Base-by-base conservation (phyloP, 2,797 vertebrate species). In the Glyptemys insculpta region DNA sequence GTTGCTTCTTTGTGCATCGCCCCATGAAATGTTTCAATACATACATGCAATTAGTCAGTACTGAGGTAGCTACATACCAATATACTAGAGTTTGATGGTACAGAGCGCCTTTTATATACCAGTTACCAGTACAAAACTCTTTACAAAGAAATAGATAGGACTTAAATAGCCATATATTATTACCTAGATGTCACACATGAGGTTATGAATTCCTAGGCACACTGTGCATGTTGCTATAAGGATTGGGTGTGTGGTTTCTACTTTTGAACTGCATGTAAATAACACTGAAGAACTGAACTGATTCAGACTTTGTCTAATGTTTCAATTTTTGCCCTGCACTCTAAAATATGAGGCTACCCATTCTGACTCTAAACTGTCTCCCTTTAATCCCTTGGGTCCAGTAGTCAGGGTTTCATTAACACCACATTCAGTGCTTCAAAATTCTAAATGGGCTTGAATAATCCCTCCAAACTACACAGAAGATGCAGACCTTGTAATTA, bases 391-490 rank as follows among this genome's bases (percentile, higher is more conserved):
- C 37, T 21, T 56, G 44, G 18, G 21, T 31, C n/a, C 10, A 85
- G n/a, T 1, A 21, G 18, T 34, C 18, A 57, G 15, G 41, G 25
- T 74, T 82, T 82, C 54, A 82, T 56, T 59, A 57, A 31, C n/a
- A 41, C 41, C 27, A n/a, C 7, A 44, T 29, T 56, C 47, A 29
- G 29, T 82, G 41, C 37, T 57, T 37, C n/a, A n/a, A 82, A 44
- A 6, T 12, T 68, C 52, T 12, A 57, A 81, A 53, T 37, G 4
- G 0, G 14, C 21, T 86, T 25, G 14, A 57, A 27, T 50, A 86
- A 86, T 16, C 25, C 31, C 10, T 0, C 12, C 19, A 21, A 56
- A 2, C 19, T n/a, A 1, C 1, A 15, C 0, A 15, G 80, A 83
- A 68, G 1, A 25, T 56, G 41, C 9, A 85, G 18, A 12, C 15